Evolutionary conservation across 1,140 invertebrate species (phyloP).

Genomic region (Macrosteles quadrilineatus): DNA sequence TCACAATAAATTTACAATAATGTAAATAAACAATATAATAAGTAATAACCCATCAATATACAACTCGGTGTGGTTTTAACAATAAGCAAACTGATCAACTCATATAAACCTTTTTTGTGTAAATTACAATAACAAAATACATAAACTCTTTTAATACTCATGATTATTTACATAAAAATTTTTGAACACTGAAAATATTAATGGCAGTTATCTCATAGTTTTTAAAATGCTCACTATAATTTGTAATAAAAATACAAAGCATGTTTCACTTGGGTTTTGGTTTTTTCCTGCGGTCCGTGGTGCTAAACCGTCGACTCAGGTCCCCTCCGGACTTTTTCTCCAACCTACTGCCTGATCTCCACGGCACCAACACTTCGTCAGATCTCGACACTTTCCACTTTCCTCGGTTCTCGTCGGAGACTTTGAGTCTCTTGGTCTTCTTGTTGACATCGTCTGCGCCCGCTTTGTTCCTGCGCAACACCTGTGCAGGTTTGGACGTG

Average conservation of each 20-base stretch:
- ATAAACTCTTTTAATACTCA: too few species aligned
- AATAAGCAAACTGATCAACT: not conserved
- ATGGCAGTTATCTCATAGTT: slow-evolving; percentile 15
- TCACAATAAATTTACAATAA: not conserved
- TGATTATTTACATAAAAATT: not conserved
- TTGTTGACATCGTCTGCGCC: not conserved
- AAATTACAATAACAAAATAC: too few species aligned
- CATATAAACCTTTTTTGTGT: too few species aligned
- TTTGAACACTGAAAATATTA: not conserved
- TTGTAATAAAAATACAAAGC: not conserved
- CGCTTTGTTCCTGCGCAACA: slow-evolving; percentile 13
- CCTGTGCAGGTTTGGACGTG: not conserved
- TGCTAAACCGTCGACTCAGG: slow-evolving; percentile 11
- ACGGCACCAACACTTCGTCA: slow-evolving; percentile 17
- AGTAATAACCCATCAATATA: too few species aligned
- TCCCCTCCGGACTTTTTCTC: slow-evolving; percentile 33
- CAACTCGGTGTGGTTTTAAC: not conserved
- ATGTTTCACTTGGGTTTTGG: slow-evolving; percentile 32
- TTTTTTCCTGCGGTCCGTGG: slow-evolving; percentile 35
- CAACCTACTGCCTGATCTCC: slow-evolving; percentile 13
- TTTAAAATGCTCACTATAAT: not conserved
- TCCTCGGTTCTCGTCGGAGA: slow-evolving; percentile 23
- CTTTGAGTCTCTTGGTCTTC: slow-evolving; percentile 18
- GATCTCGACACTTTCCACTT: slow-evolving; percentile 21
- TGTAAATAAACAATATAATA: too few species aligned